Evolutionary conservation across 2,113 vertebrate species (phyloP).

Genomic region (Gadus macrocephalus): DNA sequence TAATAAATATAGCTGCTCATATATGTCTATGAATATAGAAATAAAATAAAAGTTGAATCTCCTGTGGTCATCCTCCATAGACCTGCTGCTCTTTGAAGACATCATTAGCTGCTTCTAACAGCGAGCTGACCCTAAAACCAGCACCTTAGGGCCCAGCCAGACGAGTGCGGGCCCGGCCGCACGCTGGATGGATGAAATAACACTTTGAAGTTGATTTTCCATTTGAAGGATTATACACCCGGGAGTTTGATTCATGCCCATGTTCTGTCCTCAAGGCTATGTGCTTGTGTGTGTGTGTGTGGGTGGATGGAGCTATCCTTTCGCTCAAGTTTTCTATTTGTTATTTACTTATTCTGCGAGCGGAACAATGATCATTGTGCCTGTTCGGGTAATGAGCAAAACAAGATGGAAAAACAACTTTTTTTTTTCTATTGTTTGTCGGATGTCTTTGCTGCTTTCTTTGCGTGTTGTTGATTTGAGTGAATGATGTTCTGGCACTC

Average conservation of each 20-base stretch:
- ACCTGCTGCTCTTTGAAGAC: constrained; percentile 72
- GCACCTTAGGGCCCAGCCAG: constrained; percentile 68
- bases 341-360: constrained; percentile 46
- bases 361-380: constrained; percentile 42
- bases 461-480: too few species aligned
- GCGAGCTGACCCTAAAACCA: constrained; percentile 71
- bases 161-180: constrained; percentile 55
- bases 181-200: constrained; percentile 73
- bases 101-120: constrained; percentile 75
- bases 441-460: too few species aligned
- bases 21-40: constrained; percentile 63
- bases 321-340: constrained; percentile 35
- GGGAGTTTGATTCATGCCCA: constrained; percentile 73
- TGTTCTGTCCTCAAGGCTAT: constrained; percentile 62
- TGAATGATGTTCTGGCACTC: too few species aligned
- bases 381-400: constrained; percentile 36
- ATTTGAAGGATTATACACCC: constrained; percentile 74
- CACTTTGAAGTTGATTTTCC: constrained; percentile 77
- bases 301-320: constrained; percentile 45
- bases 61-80: constrained; percentile 68
- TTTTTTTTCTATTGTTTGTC: constrained; percentile 3
- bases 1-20: constrained; percentile 62
- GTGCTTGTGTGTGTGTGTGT: constrained; percentile 54
- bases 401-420: constrained; percentile 13
- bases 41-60: constrained; percentile 58